Evolutionary conservation across 2,113 vertebrate species (phyloP).

Genomic region (Rhynchomys soricoides): DNA sequence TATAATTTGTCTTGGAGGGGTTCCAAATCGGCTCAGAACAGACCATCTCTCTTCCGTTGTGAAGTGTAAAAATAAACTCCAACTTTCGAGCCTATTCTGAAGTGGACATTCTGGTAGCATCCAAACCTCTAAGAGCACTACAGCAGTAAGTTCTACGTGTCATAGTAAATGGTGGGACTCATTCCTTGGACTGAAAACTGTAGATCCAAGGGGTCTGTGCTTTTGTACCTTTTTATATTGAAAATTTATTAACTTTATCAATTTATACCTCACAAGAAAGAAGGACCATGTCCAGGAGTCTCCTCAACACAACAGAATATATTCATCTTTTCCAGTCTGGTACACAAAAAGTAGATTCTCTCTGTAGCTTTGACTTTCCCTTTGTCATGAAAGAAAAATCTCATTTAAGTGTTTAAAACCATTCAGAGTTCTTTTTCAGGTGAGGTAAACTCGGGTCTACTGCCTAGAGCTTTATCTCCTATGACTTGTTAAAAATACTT

Average conservation of each 20-base stretch:
- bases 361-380: background rate
- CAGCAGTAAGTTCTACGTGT: background rate
- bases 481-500: background rate
- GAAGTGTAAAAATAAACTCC: background rate
- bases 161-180: background rate
- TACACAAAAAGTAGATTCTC: background rate
- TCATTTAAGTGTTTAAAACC: background rate
- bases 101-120: background rate
- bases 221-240: background rate
- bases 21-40: background rate
- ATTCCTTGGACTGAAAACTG: background rate
- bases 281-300: background rate
- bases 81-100: background rate
- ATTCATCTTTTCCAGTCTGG: background rate
- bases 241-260: slow-evolving; percentile 15
- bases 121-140: background rate
- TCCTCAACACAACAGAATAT: background rate
- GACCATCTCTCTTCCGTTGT: background rate
- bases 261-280: slow-evolving; percentile 8
- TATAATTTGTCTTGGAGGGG: background rate
- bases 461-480: background rate
- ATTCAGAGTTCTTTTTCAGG: background rate
- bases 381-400: background rate
- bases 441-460: background rate
- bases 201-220: background rate